Base-by-base conservation (phyloP, 2,113 vertebrate species). In the cattle (Bos taurus) region DNA sequence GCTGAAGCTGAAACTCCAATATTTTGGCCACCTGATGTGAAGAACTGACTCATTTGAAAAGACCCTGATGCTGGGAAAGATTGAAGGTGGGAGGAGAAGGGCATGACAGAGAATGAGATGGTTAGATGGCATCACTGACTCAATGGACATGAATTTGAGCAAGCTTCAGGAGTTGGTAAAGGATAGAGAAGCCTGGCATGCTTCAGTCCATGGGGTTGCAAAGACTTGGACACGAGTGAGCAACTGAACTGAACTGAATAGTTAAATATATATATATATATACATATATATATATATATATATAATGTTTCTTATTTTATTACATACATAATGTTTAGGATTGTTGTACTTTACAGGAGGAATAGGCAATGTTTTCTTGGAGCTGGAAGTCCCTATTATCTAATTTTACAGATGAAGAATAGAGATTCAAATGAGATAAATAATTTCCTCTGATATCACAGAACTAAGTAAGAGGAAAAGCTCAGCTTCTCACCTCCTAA, bases 351-450 rank as follows among this genome's bases (percentile, higher is more conserved):
- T 36, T 46, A 3, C 17, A 7, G 11, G 7, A 94, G 11, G 33
- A 88, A 62, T 64, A 77, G 43, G 30, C 33, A 78, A 30, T 48
- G 23, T 57, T 88, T 80, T 36, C 6, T 64, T n/a, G 50, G 16
- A 94, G 91, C 15, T 59, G 14, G 10, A 77, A 94, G 28, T 90
- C 43, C 10, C 3, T 84, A 52, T 77, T 50, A 64, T 77, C 23
- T 19, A 83, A 5, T 84, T 96, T 91, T 94, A 67, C 50, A 78
- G 43, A 21, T 62, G n/a, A 93, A 16, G 26, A 89, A 74, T 19
- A 83, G 10, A 85, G 14, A 88, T 7, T 91, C 30, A 78, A 84
- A 59, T 83, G 62, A 52, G 11, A 5, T 85, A 50, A 89, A 43
- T 59, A 71, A 60, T 17, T 86, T 78, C 26, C 28, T 36, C 21